Evolutionary conservation across 2,113 vertebrate species (phyloP).

Genomic region (Conger conger): DNA sequence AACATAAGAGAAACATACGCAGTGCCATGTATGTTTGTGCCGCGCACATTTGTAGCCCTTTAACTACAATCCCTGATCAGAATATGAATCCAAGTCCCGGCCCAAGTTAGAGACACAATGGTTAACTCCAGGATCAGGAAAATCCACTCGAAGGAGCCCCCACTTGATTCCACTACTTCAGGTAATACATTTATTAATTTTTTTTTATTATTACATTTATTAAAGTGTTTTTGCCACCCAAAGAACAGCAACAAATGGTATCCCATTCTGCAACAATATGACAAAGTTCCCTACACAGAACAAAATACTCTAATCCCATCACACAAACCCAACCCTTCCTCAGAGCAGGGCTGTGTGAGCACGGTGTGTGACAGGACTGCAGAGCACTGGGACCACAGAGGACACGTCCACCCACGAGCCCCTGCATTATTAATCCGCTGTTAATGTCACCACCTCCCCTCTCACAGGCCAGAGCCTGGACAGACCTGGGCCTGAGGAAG

Average conservation of each 20-base stretch:
- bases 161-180: neutral
- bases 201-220: no score
- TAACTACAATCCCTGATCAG: neutral
- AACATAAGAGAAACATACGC: neutral
- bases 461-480: neutral
- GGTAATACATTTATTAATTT: neutral
- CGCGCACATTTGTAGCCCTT: neutral
- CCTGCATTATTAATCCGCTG: neutral
- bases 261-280: slow-evolving; percentile 2
- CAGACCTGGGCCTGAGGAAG: neutral
- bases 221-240: neutral
- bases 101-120: neutral
- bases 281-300: neutral
- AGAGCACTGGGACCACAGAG: neutral
- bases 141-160: neutral
- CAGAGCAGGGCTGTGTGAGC: neutral
- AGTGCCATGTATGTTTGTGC: neutral
- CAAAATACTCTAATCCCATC: neutral
- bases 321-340: neutral
- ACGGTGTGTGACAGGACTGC: neutral
- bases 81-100: neutral
- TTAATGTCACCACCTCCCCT: neutral
- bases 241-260: neutral
- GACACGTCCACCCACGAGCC: neutral
- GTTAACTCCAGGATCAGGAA: neutral